Evolutionary conservation across 2,888 invertebrate genomes (phyloP).

Genomic region (Barypeithes pellucidus): DNA sequence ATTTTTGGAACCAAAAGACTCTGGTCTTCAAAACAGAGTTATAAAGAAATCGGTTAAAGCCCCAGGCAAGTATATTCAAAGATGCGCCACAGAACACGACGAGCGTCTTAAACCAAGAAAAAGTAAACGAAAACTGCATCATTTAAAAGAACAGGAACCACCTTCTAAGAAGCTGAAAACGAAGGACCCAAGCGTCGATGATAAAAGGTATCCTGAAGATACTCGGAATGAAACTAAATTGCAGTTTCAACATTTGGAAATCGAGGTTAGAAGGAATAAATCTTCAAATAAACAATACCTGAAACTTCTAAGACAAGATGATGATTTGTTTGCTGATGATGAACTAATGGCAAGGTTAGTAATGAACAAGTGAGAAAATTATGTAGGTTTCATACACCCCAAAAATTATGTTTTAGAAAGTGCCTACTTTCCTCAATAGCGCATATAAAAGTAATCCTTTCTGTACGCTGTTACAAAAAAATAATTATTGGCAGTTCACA

Average conservation of each 20-base stretch:
- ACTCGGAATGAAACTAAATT: neutral
- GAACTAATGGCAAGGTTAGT: slow-evolving; percentile 45
- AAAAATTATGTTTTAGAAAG: too few species aligned
- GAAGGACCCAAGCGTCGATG: neutral
- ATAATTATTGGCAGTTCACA: too few species aligned
- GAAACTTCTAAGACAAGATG: slow-evolving; percentile 14
- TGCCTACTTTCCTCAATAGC: too few species aligned
- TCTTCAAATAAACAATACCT: slow-evolving; percentile 20
- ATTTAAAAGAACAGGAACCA: slow-evolving; percentile 6
- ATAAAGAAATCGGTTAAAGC: slow-evolving; percentile 7
- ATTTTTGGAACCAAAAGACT: slow-evolving; percentile 50
- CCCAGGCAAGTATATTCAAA: slow-evolving; percentile 15
- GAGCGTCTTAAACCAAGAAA: neutral
- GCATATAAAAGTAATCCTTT: too few species aligned
- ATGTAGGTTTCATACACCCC: too few species aligned
- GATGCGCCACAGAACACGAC: slow-evolving; percentile 20
- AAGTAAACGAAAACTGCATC: slow-evolving; percentile 9
- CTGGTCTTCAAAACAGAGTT: slow-evolving; percentile 48
- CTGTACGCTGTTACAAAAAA: too few species aligned
- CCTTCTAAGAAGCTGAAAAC: slow-evolving; percentile 1
- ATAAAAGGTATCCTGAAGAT: neutral
- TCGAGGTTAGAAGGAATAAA: slow-evolving; percentile 15
- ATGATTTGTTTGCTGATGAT: slow-evolving; percentile 48
- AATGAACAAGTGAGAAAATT: too few species aligned
- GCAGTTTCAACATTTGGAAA: slow-evolving; percentile 30